These are phyloP conservation scores for Casuarius casuarius DNA, from an alignment of 2,113 vertebrate genomes.

Conservation along the genomic window DNA sequence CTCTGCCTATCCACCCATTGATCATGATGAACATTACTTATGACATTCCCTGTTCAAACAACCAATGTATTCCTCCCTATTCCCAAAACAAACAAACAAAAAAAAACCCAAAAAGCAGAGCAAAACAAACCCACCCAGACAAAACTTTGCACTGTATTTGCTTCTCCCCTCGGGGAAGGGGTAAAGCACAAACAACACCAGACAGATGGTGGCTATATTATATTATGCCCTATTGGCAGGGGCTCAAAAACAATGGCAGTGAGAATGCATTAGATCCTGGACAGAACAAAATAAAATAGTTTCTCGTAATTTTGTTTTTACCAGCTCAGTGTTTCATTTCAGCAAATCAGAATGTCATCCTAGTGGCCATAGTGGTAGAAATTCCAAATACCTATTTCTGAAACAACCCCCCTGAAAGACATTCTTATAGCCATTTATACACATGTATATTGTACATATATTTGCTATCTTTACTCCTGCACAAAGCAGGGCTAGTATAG, in stretches of 20 bases:
- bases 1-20: background rate
- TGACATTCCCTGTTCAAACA: background rate
- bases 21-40: background rate
- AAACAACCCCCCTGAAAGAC: background rate
- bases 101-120: background rate
- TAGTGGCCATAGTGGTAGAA: background rate
- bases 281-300: background rate
- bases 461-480: background rate
- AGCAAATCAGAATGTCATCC: background rate
- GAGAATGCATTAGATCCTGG: background rate
- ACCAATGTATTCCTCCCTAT: background rate
- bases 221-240: constrained; percentile 25
- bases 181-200: background rate
- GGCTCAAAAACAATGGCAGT: background rate
- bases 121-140: background rate
- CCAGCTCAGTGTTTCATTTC: background rate
- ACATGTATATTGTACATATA: background rate
- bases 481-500: background rate
- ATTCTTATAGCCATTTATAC: background rate
- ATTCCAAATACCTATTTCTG: background rate
- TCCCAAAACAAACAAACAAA: background rate
- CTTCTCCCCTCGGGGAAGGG: background rate
- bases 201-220: constrained; percentile 28
- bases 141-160: background rate
- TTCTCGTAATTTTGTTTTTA: background rate